Evolutionary conservation across 2,888 invertebrate genomes (phyloP).

Genomic region (Apodemia mormo): DNA sequence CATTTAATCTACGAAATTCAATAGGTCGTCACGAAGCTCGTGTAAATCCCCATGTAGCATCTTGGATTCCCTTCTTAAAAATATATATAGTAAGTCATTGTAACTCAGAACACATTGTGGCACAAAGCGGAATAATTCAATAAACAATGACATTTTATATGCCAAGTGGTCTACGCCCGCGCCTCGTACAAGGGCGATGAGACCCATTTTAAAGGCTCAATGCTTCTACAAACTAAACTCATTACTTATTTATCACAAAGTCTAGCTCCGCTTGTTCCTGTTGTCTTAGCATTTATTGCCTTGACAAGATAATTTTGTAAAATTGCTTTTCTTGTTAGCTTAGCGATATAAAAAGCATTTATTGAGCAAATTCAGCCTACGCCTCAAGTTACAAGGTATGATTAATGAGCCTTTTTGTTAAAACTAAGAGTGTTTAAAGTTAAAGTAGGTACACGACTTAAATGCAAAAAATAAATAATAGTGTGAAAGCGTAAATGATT

Average conservation of each 20-base stretch:
- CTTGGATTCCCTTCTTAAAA: too few relatives aligned
- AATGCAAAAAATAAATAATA: not conserved
- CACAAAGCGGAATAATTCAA: slow-evolving; percentile 7
- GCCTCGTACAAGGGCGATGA: slow-evolving; percentile 12
- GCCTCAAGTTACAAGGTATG: slow-evolving; percentile 12
- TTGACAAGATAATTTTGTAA: slow-evolving; percentile 35
- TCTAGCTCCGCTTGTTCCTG: slow-evolving; percentile 22
- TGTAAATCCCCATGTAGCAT: too few relatives aligned
- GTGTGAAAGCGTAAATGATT: not conserved
- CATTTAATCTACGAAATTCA: too few relatives aligned
- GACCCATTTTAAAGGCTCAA: slow-evolving; percentile 40
- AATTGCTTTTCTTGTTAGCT: slow-evolving; percentile 31
- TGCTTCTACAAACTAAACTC: slow-evolving; percentile 38
- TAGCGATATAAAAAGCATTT: slow-evolving; percentile 26
- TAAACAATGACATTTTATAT: slow-evolving; percentile 15
- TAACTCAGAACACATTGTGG: not conserved
- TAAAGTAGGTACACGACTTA: not conserved
- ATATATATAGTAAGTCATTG: not conserved
- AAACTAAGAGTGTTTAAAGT: slow-evolving; percentile 9
- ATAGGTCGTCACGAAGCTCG: too few relatives aligned
- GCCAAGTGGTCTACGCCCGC: slow-evolving; percentile 14
- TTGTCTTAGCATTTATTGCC: slow-evolving; percentile 30
- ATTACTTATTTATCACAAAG: slow-evolving; percentile 35
- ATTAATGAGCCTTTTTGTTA: slow-evolving; percentile 12
- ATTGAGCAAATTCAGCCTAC: slow-evolving; percentile 26